These are phyloP conservation scores for Pelobates fuscus DNA, from an alignment of 2,113 vertebrate genomes.

Conservation along the genomic window DNA sequence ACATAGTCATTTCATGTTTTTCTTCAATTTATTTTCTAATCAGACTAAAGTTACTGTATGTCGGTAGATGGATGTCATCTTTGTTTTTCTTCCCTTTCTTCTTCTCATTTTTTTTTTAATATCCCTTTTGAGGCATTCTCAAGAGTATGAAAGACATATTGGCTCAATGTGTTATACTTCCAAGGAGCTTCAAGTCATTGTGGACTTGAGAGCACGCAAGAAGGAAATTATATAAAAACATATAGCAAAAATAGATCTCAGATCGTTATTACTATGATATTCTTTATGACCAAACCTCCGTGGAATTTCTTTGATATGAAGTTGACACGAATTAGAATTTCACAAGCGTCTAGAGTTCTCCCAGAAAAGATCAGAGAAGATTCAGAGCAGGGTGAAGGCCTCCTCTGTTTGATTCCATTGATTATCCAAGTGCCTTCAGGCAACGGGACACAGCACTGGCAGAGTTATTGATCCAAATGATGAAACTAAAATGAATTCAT, in stretches of 20 bases:
- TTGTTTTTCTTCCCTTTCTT: background rate
- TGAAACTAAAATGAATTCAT: conserved; percentile 86
- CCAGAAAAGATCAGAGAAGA: conserved; percentile 78
- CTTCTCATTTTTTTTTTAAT: background rate
- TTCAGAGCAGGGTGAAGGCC: conserved; percentile 63
- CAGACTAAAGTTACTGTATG: conserved; percentile 44
- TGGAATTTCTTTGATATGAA: conserved; percentile 88
- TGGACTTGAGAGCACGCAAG: conserved; percentile 31
- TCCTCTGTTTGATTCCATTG: conserved; percentile 76
- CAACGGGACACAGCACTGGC: conserved; percentile 64
- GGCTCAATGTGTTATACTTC: conserved; percentile 34
- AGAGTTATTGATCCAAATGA: conserved; percentile 79
- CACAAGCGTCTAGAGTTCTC: conserved; percentile 71
- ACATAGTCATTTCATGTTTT: too few relatives aligned
- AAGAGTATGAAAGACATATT: conserved; percentile 22
- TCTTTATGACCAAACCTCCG: conserved; percentile 70
- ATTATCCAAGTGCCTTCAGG: conserved; percentile 77
- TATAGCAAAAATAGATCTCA: conserved; percentile 67
- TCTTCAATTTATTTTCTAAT: background rate
- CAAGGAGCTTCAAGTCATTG: conserved; percentile 36
- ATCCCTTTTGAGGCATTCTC: conserved; percentile 4
- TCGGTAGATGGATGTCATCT: conserved; percentile 33
- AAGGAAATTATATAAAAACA: conserved; percentile 45
- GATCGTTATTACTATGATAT: conserved; percentile 66
- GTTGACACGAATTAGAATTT: conserved; percentile 86